A percentile compares a stretch with the other conserved stretches of the same genome.
These are phyloP conservation scores for Holothuria leucospilota DNA, from an alignment of 53 echinoderm and acorn worm species.

Conservation along the genomic window DNA sequence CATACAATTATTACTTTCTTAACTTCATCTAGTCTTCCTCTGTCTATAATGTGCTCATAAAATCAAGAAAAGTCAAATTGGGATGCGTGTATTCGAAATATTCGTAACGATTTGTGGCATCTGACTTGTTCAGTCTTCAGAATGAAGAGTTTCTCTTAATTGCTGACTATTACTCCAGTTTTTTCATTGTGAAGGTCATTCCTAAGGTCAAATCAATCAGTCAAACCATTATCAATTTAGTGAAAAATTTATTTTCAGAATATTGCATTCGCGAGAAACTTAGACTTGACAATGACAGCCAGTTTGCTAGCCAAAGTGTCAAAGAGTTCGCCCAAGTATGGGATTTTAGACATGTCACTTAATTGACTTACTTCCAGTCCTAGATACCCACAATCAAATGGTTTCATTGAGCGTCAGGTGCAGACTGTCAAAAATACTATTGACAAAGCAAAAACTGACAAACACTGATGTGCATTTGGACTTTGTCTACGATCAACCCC, in stretches of 20 bases:
- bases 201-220: conserved; percentile 40
- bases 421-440: conserved; percentile 66
- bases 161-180: too few species aligned
- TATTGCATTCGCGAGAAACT: conserved; percentile 71
- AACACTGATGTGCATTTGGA: conserved; percentile 35
- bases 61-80: too few species aligned
- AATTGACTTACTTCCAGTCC: conserved; percentile 71
- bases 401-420: conserved; percentile 68
- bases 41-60: too few species aligned
- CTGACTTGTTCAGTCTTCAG: too few species aligned
- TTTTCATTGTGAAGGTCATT: neutral
- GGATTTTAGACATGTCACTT: conserved; percentile 74
- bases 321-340: conserved; percentile 38
- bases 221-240: conserved; percentile 48
- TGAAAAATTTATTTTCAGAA: conserved; percentile 63
- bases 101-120: conserved; percentile 64
- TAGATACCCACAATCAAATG: conserved; percentile 73
- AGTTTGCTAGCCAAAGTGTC: conserved; percentile 51
- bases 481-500: conserved; percentile 65
- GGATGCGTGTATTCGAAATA: conserved; percentile 61
- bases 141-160: too few species aligned
- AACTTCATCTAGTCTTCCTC: too few species aligned
- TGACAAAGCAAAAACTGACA: conserved; percentile 60
- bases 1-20: too few species aligned
- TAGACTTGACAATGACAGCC: conserved; percentile 73